Evolutionary conservation across 2,888 invertebrate genomes (phyloP), one percentile per base, ranked within the genome.

Genomic region (Pyralis farinalis): DNA sequence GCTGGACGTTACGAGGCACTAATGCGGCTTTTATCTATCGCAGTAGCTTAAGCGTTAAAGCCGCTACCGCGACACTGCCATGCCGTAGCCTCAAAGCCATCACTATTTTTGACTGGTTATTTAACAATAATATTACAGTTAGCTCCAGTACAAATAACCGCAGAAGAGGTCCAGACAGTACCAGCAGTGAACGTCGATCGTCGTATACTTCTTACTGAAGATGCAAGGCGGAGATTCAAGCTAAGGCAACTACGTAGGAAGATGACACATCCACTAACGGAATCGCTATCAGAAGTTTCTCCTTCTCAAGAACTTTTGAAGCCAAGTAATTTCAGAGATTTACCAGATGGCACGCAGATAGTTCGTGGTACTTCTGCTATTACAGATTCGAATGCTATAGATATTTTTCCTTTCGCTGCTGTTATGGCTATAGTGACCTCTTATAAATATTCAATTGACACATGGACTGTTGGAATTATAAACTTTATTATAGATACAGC

Each of bases 401-500:
- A 89, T 38, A 69, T 87, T 11, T 70, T 91, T 0, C 92, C 92
- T 0, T 91, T 91, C 50, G 76, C 87, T 1, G 85, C 91, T 9
- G 88, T 92, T n/a, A 91, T 91, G 89, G 91, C 92, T 0, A 76
- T 90, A 0, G 91, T 92, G 0, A 90, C 92, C 5, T 91, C 92
- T 0, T 90, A 91, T 47, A 93, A 93, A 54, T 92, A 91, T 49
- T 50, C 80, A 0, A 78, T 91, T 1, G 74, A 88, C 21, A 90
- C 93, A 0, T 94, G 94, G 94, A 90, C 90, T 1, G 43, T 64
- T 0, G 88, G 90, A 0, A 83, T 93, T 0, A 88, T 94, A 0
- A 91, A 91, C 54, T 93, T 92, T 54, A 81, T 91, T 0, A 60
- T 92, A 8, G 83, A 90, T 7, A 86, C 90, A 0, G 81, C 83